These are phyloP conservation scores for Heliconius nattereri DNA, from an alignment of 1,140 invertebrate genomes.

Conservation along the genomic window DNA sequence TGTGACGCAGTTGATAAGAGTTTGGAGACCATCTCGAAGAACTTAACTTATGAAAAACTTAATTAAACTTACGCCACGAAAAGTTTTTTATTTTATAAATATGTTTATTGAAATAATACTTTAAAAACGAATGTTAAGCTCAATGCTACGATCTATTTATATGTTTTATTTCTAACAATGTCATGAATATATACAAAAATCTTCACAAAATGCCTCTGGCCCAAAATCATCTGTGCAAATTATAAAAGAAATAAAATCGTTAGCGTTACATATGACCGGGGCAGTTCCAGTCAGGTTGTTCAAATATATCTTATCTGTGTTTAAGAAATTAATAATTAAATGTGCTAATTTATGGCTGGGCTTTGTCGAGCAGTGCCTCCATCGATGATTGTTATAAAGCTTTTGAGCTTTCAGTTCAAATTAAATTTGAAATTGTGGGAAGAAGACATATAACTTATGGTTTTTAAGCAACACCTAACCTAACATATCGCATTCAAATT, in stretches of 20 bases:
- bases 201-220: slow-evolving; percentile 5
- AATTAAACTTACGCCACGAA: too few species aligned
- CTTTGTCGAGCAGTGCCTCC: slow-evolving; percentile 14
- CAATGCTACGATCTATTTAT: neutral
- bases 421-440: neutral
- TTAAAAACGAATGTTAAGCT: neutral
- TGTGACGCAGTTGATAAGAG: too few species aligned
- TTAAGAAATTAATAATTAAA: slow-evolving; percentile 78
- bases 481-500: too few species aligned
- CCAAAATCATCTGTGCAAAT: slow-evolving; percentile 53
- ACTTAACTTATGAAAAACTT: too few species aligned
- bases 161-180: too few species aligned
- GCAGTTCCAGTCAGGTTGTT: slow-evolving; percentile 72
- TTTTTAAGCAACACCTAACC: neutral
- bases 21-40: too few species aligned
- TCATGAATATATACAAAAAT: too few species aligned
- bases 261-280: slow-evolving; percentile 75
- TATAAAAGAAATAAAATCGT: slow-evolving; percentile 78
- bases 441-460: neutral
- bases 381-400: slow-evolving; percentile 4
- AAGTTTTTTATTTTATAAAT: too few species aligned
- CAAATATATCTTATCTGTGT: slow-evolving; percentile 76
- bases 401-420: neutral
- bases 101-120: neutral
- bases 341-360: slow-evolving; percentile 68